Conservation (phyloP, 2,888 invertebrate genomes). For the Allophyes oxyacanthae region DNA sequence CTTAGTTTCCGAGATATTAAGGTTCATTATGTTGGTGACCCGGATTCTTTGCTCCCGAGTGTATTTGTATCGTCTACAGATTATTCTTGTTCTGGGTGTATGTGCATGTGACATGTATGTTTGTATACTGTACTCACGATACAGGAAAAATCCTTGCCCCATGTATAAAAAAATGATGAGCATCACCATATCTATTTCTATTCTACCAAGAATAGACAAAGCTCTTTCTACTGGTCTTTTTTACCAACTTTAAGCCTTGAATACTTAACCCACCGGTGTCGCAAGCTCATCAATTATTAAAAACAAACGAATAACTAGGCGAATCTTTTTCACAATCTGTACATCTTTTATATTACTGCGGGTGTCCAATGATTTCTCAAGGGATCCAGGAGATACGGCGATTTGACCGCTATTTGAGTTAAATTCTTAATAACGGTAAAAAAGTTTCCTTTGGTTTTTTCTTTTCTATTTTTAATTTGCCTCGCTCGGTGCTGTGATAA, state of each 20-base stretch:
- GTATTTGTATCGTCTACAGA: too few relatives aligned
- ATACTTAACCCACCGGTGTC: conserved; percentile 32
- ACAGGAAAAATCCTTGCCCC: too few relatives aligned
- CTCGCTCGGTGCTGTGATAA: conserved; percentile 16
- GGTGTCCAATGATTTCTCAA: conserved; percentile 67
- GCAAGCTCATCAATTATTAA: conserved; percentile 42
- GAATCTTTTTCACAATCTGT: conserved; percentile 55
- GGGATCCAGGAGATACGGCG: conserved; percentile 50
- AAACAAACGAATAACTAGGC: conserved; percentile 40
- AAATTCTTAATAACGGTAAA: conserved; percentile 72
- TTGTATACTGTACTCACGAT: too few relatives aligned
- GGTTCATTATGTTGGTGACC: too few relatives aligned
- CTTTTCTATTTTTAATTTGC: conserved; percentile 47
- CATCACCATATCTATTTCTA: too few relatives aligned
- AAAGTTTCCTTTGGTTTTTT: conserved; percentile 31
- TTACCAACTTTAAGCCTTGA: conserved; percentile 8
- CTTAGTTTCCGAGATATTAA: too few relatives aligned
- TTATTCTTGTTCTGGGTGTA: too few relatives aligned
- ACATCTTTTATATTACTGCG: conserved; percentile 55
- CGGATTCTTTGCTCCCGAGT: too few relatives aligned
- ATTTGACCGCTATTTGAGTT: conserved; percentile 67
- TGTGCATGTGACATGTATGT: too few relatives aligned
- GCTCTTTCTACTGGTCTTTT: too few relatives aligned
- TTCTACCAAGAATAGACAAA: too few relatives aligned
- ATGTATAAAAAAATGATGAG: too few relatives aligned